Evolutionary conservation across 2,113 vertebrate genomes (phyloP).

Genomic region (Periophthalmodon schlosseri): DNA sequence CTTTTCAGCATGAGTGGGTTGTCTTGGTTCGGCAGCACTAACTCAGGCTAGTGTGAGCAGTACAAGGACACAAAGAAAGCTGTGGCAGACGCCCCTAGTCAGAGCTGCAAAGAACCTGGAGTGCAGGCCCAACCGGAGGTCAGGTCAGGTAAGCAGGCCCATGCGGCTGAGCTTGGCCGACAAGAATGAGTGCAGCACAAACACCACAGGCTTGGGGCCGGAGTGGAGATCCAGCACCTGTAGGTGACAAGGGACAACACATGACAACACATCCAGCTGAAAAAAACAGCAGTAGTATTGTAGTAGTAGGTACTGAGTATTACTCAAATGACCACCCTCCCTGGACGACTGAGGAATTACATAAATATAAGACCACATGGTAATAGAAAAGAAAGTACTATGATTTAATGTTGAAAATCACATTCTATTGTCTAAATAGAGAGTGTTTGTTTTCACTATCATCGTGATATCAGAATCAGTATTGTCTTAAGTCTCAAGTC

Average conservation of each 20-base stretch:
- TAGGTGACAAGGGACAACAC: not conserved
- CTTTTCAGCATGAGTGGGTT: not conserved
- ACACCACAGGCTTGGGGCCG: slow-evolving; percentile 94
- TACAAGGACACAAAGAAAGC: slow-evolving; percentile 5
- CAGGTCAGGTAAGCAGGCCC: slow-evolving; percentile 87
- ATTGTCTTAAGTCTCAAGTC: too few species aligned
- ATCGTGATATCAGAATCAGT: too few species aligned
- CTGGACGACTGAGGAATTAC: too few species aligned
- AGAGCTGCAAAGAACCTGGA: not conserved
- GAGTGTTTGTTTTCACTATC: too few species aligned
- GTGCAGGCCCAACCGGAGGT: not conserved
- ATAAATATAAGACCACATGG: too few species aligned
- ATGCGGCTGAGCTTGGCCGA: slow-evolving; percentile 96
- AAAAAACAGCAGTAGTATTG: not conserved
- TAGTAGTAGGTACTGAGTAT: too few species aligned
- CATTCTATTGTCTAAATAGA: too few species aligned
- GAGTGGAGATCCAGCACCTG: slow-evolving; percentile 93
- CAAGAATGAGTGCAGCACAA: slow-evolving; percentile 95
- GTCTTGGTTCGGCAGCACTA: slow-evolving; percentile 12
- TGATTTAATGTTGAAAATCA: too few species aligned
- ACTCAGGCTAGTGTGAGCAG: slow-evolving; percentile 22
- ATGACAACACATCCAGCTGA: not conserved
- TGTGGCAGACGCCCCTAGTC: not conserved
- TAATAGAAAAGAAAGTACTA: too few species aligned
- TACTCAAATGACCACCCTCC: too few species aligned